Base-by-base conservation (phyloP, 2,888 invertebrate genomes). In the Drosophila prostipennis region DNA sequence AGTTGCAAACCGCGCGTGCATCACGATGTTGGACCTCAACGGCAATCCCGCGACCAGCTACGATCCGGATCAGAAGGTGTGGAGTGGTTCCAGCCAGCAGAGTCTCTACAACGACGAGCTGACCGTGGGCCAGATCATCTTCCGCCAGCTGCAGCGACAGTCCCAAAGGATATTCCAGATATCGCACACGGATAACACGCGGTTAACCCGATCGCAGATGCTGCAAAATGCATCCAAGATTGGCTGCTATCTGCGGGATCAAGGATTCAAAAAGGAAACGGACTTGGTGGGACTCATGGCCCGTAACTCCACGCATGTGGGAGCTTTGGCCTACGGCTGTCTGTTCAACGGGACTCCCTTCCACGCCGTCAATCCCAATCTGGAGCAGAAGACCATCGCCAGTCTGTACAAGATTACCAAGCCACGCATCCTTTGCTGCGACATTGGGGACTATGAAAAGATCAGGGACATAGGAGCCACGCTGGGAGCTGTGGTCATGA, bases 301-400 rank as follows among this genome's bases (percentile, higher is more conserved):
- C 6, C 70, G 78, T 1, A 90, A 91, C 55, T 74, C 77, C 4
- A 87, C 80, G 0, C 78, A 88, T 61, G 23, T 90, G 37, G 80
- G 82, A 1, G 77, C 87, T 1, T 36, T 89, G 26, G 80, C 74
- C 13, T 80, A 89, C 48, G 90, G 90, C 6, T 87, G 88, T 6
- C 70, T 89, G 14, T 88, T 90, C 54, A 88, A 88, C 64, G 84
- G 82, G 10, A 82, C 86, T 1, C 76, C 86, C n/a, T 79, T 86
- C 34, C 89, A 89, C 52, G 82, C 87, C 16, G 72, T 89, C 29
- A 89, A 87, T 54, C 75, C 77, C 0, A 76, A 63, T 2, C 23
- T 76, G 29, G 87, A 82, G 43, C 67, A 76, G 59, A 73, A 73
- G 2, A 87, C 80, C 2, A 68, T 86, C n/a, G 48, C 45, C 6